Evolutionary conservation across 2,797 vertebrate genomes (phyloP).

Genomic region (Tragelaphus oryx): DNA sequence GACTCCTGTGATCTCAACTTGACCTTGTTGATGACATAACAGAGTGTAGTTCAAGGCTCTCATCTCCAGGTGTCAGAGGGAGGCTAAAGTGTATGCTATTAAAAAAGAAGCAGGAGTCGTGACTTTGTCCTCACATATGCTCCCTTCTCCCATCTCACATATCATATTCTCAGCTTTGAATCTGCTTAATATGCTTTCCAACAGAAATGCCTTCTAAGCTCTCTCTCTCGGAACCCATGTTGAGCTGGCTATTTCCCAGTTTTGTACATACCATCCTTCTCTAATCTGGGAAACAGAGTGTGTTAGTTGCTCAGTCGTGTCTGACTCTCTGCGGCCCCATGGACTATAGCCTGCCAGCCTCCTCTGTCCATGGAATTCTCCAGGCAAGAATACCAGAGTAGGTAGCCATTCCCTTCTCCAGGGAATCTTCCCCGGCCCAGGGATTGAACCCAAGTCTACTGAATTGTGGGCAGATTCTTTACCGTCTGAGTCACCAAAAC

Average conservation of each 20-base stretch:
- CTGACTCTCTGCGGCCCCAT: neutral
- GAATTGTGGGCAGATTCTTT: neutral
- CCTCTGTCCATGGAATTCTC: neutral
- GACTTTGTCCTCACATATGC: neutral
- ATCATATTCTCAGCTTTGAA: neutral
- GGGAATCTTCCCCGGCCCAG: accelerated
- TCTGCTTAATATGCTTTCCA: neutral
- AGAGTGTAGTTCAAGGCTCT: neutral
- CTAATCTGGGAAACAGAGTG: neutral
- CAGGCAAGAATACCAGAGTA: neutral
- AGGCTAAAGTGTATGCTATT: neutral
- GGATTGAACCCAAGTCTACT: neutral
- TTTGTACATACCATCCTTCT: neutral
- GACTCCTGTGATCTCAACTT: neutral
- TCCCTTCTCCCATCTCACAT: neutral
- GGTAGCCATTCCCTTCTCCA: neutral
- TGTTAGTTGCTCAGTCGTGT: neutral
- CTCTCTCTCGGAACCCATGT: neutral
- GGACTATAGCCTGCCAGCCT: neutral
- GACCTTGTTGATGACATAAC: neutral
- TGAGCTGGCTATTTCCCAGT: neutral
- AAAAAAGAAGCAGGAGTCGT: neutral
- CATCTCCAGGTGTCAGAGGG: neutral
- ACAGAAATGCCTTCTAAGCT: neutral
- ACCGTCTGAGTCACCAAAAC: neutral